A percentile compares a stretch with the other conserved stretches of the same genome.
These are phyloP conservation scores for Callyntrura sp. DNA, from an alignment of 2,888 invertebrate genomes.

Conservation along the genomic window DNA sequence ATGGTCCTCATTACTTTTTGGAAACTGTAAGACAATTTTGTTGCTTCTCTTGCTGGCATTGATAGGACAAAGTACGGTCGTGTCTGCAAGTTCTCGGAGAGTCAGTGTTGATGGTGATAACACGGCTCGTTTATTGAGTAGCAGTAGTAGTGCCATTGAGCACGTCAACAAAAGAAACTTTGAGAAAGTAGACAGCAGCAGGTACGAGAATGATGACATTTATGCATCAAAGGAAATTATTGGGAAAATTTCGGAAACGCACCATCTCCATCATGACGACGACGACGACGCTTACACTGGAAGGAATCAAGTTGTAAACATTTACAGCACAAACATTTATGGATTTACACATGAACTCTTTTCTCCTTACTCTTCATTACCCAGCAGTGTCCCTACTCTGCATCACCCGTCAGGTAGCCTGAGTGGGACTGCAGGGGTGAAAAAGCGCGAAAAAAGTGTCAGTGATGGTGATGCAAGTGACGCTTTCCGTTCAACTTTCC, in stretches of 20 bases:
- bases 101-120: neutral
- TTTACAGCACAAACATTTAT: constrained; percentile 53
- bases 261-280: neutral
- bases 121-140: constrained; percentile 29
- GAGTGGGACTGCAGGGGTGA: constrained; percentile 46
- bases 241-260: constrained; percentile 26
- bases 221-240: constrained; percentile 28
- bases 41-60: neutral
- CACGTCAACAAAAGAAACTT: constrained; percentile 23
- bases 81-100: constrained; percentile 13
- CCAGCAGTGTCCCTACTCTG: constrained; percentile 33
- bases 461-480: constrained; percentile 31
- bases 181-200: neutral
- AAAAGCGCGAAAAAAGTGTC: constrained; percentile 47
- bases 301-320: constrained; percentile 20
- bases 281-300: constrained; percentile 15
- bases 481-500: constrained; percentile 45
- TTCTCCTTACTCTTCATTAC: constrained; percentile 2
- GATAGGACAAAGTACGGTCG: neutral
- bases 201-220: constrained; percentile 44
- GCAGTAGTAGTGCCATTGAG: constrained; percentile 5
- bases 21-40: constrained; percentile 10
- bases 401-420: neutral
- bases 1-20: constrained; percentile 27
- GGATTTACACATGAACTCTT: constrained; percentile 46